These are phyloP conservation scores for Stegodyphus dumicola DNA, from an alignment of 1,140 invertebrate species.

Conservation along the genomic window DNA sequence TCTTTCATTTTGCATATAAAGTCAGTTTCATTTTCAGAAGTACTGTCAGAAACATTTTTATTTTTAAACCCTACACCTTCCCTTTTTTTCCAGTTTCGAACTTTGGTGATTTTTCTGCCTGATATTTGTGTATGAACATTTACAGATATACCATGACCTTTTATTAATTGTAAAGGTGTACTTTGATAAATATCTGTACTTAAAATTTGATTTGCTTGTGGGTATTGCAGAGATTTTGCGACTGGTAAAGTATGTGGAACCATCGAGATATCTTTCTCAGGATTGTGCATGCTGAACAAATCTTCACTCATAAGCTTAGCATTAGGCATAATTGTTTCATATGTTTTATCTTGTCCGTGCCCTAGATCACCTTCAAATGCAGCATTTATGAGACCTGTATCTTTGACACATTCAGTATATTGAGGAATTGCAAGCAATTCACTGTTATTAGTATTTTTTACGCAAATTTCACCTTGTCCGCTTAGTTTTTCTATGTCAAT, in stretches of 20 bases:
- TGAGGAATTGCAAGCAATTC: background rate
- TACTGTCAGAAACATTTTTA: conserved; percentile 8
- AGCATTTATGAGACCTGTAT: too few relatives aligned
- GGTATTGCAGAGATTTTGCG: too few relatives aligned
- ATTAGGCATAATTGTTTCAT: too few relatives aligned
- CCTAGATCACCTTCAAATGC: too few relatives aligned
- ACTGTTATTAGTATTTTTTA: background rate
- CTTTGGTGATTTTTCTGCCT: conserved; percentile 45
- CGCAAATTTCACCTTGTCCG: background rate
- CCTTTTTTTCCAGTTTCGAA: background rate
- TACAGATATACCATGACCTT: conserved; percentile 41
- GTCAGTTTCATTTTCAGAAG: conserved; percentile 26
- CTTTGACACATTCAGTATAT: background rate
- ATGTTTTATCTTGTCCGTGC: too few relatives aligned
- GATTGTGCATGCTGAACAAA: too few relatives aligned
- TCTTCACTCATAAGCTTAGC: too few relatives aligned
- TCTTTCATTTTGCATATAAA: too few relatives aligned
- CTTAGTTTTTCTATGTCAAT: conserved; percentile 14
- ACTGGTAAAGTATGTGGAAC: too few relatives aligned
- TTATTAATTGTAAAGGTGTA: background rate
- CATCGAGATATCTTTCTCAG: too few relatives aligned
- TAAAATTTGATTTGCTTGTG: too few relatives aligned
- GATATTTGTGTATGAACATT: conserved; percentile 45
- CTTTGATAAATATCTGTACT: too few relatives aligned
- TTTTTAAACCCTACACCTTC: background rate